Base-by-base conservation (phyloP, 1,140 invertebrate genomes). In the Steinernema khuongi region DNA sequence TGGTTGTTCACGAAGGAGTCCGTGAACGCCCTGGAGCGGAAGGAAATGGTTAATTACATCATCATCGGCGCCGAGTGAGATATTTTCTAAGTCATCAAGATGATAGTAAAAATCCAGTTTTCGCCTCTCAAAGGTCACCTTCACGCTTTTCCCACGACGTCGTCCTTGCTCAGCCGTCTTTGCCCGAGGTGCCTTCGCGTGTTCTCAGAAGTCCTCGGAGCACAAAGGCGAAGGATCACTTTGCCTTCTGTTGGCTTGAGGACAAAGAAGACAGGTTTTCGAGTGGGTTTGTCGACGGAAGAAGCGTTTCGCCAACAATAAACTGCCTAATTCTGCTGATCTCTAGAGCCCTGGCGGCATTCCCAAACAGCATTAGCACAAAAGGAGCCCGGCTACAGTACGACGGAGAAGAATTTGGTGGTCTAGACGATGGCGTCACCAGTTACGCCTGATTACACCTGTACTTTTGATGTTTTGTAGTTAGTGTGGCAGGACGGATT, bases 1-100 rank as follows among this genome's bases (percentile, higher is more conserved):
- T 66, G 41, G 67, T 80, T 79, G 66, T 73, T 72, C 2, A 50
- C 68, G 36, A 80, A 75, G 4, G 79, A 71, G 60, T 80, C 79
- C 14, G 72, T 80, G 28, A 80, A 72, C 43, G 72, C 79, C 69
- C 79, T 79, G 19, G 79, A 79, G 72, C n/a, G 28, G 31, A 32
- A 28, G 26, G 50, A 68, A 36, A 26, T 18, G 22, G n/a, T 50
- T 17, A n/a, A 44, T 28, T 50, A 4, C 50, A 1, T 22, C 43
- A 29, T 50, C 7, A n/a, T 60, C 7, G 50, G 14, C 11, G 50
- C 4, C 14, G 26, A 60, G 19, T 17, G 4, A 4, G 2, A 60
- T n/a, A 11, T 60, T 60, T 26, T 22, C 7, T 60, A 60, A 60
- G 4, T 60, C 22, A 60, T 60, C 14, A 7, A n/a, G 14, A 17